Percentiles rank a stretch among this genome's conserved stretches.
phyloP scores from a whole-genome alignment of 2,797 vertebrate genomes.

The Schizopygopsis malacanthus region DNA sequence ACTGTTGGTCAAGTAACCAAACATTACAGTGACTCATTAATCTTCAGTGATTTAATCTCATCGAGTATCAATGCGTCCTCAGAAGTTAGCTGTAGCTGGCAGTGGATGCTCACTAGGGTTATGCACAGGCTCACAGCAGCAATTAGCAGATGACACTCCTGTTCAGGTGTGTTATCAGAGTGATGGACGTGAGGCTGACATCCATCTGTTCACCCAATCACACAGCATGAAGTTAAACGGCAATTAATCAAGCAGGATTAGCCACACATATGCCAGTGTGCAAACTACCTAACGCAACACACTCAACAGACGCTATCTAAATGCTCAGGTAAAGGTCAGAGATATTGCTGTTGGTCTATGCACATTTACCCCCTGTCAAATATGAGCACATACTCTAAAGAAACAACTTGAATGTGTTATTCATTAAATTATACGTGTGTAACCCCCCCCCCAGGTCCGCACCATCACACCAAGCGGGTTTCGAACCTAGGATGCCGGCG shows the following conservation, averaged over 20 bases:
- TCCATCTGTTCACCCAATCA: slow-evolving; percentile 57
- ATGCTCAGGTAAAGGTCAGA: not conserved
- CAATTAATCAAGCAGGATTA: slow-evolving; percentile 37
- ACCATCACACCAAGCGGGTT: too few species aligned
- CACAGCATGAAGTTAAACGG: not conserved
- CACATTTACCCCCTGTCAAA: not conserved
- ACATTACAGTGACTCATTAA: not conserved
- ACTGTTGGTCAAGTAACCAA: not conserved
- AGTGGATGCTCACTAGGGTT: not conserved
- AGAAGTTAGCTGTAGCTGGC: not conserved
- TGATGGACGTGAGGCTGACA: slow-evolving; percentile 37
- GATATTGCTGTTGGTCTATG: not conserved
- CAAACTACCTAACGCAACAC: not conserved
- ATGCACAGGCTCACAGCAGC: not conserved
- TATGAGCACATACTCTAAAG: not conserved
- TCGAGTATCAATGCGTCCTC: not conserved
- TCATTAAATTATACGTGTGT: not conserved
- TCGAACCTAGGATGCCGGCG: too few species aligned
- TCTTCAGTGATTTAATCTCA: not conserved
- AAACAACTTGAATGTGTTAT: not conserved
- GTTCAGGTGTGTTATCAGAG: slow-evolving; percentile 36
- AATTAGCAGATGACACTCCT: slow-evolving; percentile 14
- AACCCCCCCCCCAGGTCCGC: too few species aligned
- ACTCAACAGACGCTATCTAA: not conserved
- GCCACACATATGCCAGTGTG: not conserved